A percentile compares a stretch with the other conserved stretches of the same genome.
Conservation (phyloP, 2,888 invertebrate genomes). For the Catocala sponsa region DNA sequence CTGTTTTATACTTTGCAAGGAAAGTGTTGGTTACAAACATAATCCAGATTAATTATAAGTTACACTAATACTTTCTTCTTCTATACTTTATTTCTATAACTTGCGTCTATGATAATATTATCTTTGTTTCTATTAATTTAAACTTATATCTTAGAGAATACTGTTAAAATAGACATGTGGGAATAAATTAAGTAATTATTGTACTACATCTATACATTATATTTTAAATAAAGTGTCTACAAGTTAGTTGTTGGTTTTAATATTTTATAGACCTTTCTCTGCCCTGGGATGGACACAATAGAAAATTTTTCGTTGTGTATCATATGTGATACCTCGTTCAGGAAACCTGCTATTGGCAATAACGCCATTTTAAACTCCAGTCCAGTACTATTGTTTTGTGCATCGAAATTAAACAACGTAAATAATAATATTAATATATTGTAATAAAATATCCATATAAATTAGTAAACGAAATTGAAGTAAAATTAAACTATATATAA, state of each 20-base stretch:
- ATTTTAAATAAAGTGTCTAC: conserved; percentile 1
- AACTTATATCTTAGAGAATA: neutral
- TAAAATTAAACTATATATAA: no score
- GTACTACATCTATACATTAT: neutral
- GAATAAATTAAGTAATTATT: neutral
- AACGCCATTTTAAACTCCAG: no score
- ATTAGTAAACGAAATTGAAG: no score
- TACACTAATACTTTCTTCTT: neutral
- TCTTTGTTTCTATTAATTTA: conserved; percentile 3
- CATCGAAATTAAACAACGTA: no score
- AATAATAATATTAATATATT: no score
- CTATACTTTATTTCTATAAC: conserved; percentile 8
- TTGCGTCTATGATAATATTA: conserved; percentile 3
- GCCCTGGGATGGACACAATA: no score
- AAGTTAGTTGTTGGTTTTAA: neutral
- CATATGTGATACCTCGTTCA: no score
- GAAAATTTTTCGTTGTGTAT: no score
- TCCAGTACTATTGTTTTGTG: no score
- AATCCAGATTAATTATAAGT: neutral
- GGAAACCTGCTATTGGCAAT: no score
- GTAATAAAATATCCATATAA: no score
- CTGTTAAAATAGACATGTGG: neutral
- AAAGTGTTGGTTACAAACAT: conserved; percentile 1
- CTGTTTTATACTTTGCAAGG: conserved; percentile 13
- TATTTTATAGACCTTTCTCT: no score